phyloP scores from a whole-genome alignment of 2,113 vertebrate genomes.

The Phalacrocorax aristotelis region DNA sequence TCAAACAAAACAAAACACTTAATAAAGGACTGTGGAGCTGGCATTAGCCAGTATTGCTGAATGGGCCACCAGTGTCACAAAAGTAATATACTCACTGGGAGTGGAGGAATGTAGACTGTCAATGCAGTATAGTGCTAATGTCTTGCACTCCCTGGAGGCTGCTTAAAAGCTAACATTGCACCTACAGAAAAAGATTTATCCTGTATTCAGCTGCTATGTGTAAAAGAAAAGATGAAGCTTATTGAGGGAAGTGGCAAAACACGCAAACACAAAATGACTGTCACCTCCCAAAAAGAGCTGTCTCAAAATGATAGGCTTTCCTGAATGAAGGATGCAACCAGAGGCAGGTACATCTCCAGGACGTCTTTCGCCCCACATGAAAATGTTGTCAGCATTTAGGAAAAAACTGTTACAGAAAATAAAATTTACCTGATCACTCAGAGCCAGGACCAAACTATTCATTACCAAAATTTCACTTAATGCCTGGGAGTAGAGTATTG shows the following conservation, averaged over 20 bases:
- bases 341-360: background rate
- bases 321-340: background rate
- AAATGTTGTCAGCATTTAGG: background rate
- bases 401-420: background rate
- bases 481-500: background rate
- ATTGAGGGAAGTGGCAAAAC: background rate
- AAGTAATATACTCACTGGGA: background rate
- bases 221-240: background rate
- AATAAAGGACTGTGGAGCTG: constrained; percentile 43
- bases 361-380: background rate
- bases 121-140: background rate
- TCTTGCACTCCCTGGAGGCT: background rate
- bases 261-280: background rate
- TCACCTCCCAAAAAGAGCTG: background rate
- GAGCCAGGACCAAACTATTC: background rate
- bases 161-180: background rate
- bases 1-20: constrained; percentile 67
- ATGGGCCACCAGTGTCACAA: background rate
- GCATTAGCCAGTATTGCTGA: constrained; percentile 38
- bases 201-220: background rate
- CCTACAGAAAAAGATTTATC: background rate
- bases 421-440: background rate
- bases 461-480: background rate
- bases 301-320: background rate
- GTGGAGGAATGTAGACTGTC: background rate